Percentiles rank a stretch among this genome's conserved stretches.
Conservation (phyloP, 1,140 invertebrate species). For the Danaus melanippus region DNA sequence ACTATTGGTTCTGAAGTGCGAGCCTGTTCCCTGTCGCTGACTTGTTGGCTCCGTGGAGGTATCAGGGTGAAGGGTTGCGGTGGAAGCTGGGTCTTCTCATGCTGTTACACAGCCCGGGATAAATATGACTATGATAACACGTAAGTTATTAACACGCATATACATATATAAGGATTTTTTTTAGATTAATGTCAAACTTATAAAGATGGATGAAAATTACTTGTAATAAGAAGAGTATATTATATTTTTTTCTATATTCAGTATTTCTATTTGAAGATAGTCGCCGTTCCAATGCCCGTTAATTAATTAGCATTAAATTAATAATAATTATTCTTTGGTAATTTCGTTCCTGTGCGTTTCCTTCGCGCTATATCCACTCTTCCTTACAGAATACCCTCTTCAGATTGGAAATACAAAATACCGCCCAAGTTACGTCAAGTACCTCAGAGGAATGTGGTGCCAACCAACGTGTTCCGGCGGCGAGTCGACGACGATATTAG, state of each 20-base stretch:
- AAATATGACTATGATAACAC: constrained; percentile 53
- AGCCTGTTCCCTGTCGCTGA: constrained; percentile 78
- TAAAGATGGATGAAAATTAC: too few species aligned
- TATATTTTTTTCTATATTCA: too few species aligned
- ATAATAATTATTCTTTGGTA: too few species aligned
- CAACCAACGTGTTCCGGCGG: constrained; percentile 56
- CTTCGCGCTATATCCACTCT: not conserved
- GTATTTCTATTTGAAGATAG: too few species aligned
- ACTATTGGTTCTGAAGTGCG: constrained; percentile 71
- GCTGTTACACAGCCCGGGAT: constrained; percentile 64
- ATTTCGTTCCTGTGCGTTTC: too few species aligned
- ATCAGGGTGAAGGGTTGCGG: constrained; percentile 76
- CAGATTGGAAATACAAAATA: constrained; percentile 56
- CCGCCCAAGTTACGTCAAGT: constrained; percentile 49
- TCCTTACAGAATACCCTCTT: constrained; percentile 46
- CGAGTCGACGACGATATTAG: constrained; percentile 61
- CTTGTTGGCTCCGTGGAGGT: constrained; percentile 81
- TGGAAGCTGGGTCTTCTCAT: constrained; percentile 78
- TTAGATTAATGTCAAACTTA: too few species aligned
- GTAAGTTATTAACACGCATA: constrained; percentile 18
- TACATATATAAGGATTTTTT: too few species aligned
- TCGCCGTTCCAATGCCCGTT: too few species aligned
- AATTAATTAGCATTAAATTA: too few species aligned
- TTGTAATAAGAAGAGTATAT: too few species aligned
- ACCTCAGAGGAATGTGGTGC: constrained; percentile 46